Percentiles rank a stretch among this genome's conserved stretches.
Evolutionary conservation across 1,140 invertebrate species (phyloP).

Genomic region (Psix sp.): DNA sequence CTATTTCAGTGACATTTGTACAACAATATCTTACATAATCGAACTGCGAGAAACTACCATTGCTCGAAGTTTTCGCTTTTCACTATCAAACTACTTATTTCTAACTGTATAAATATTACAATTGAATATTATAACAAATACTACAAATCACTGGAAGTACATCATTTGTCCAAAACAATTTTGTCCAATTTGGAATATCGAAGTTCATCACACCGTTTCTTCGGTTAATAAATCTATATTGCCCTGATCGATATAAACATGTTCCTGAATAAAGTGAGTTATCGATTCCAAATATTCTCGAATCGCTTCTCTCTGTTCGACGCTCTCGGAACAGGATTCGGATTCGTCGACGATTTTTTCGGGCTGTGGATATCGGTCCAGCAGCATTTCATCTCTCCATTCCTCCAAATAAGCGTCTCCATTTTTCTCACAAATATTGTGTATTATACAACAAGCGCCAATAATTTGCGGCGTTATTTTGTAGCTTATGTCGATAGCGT

Average conservation of each 20-base stretch:
- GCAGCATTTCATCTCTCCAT: conserved; percentile 44
- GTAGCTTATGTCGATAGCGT: conserved; percentile 60
- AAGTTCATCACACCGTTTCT: conserved; percentile 2
- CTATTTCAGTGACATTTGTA: too few species aligned
- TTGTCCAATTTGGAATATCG: too few species aligned
- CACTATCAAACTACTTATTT: too few species aligned
- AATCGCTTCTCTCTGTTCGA: conserved; percentile 47
- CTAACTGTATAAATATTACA: too few species aligned
- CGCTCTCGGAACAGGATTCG: conserved; percentile 1
- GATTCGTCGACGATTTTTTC: conserved; percentile 49
- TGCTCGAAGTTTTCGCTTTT: too few species aligned
- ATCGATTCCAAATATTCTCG: conserved; percentile 39
- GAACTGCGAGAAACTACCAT: too few species aligned
- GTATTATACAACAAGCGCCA: conserved; percentile 61
- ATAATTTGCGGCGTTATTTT: conserved; percentile 62
- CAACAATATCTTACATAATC: too few species aligned
- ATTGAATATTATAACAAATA: too few species aligned
- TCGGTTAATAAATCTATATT: conserved; percentile 28
- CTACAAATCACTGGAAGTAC: too few species aligned
- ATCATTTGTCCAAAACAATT: too few species aligned
- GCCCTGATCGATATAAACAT: conserved; percentile 17
- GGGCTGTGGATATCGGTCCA: conserved; percentile 58
- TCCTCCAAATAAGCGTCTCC: conserved; percentile 48
- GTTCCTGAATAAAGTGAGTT: background rate
- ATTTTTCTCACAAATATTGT: conserved; percentile 62